Base-by-base conservation (phyloP, 2,888 invertebrate species). In the Amphipyra berbera region DNA sequence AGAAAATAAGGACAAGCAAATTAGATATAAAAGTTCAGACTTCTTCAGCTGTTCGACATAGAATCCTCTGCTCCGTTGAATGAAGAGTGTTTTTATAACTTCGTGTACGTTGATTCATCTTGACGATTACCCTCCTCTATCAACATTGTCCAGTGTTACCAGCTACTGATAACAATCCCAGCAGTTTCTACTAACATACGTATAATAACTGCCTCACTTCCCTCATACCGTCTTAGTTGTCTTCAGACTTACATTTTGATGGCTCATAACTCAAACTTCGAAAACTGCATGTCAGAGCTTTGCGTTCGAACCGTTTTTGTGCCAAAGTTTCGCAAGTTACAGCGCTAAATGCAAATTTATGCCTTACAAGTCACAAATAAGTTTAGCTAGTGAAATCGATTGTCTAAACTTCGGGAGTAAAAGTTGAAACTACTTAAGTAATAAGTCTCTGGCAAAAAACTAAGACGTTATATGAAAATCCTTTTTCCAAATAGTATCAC, bases 221-320 rank as follows among this genome's bases (percentile, higher is more conserved):
- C 15, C 40, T 13, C 35, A 49, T 49, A 13, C n/a, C 33, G 38
- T 14, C 48, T 69, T 13, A 50, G 35, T 57, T 68, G 53, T 54
- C 45, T 54, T 46, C 8, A 50, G 14, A 50, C 38, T 9, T 27
- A 54, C 33, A 55, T 30, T 56, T 57, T 59, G 46, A 69, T 69
- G 44, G 50, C 50, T 52, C 65, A 59, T 68, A 68, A 65, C 21
- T 62, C 53, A 49, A 60, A 72, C 46, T 70, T 61, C 44, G 49
- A 35, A 57, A 72, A 72, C 38, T 60, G 62, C 61, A 61, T 35
- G 68, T 63, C 69, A 69, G 53, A n/a, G 49, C 53, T 71, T 70
- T 40, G 44, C 35, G 8, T 33, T 21, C 13, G 37, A 52, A 33
- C 41, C 21, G 66, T 64, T 74, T 70, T 61, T 59, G 69, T 56